A percentile compares a stretch with the other conserved stretches of the same genome.
Evolutionary conservation across 2,113 vertebrate genomes (phyloP).

Genomic region (Peromyscus californicus): DNA sequence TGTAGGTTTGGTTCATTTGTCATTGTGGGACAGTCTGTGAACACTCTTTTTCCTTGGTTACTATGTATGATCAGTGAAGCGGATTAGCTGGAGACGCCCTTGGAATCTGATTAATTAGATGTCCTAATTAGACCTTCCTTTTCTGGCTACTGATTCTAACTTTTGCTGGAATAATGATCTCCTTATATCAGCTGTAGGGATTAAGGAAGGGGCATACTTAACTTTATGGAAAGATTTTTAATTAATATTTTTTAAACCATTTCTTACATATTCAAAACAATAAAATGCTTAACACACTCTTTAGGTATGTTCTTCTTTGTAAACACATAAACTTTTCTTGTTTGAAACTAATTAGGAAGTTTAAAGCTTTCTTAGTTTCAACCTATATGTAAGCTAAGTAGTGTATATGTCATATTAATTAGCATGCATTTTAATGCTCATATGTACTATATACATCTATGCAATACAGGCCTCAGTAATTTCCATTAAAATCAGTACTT

Average conservation of each 20-base stretch:
- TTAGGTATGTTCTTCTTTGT: slow-evolving; percentile 7
- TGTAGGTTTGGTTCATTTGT: slow-evolving; percentile 71
- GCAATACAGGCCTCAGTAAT: background rate
- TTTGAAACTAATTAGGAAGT: slow-evolving; percentile 31
- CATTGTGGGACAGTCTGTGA: slow-evolving; percentile 62
- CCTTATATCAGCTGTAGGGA: background rate
- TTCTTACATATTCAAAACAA: slow-evolving; percentile 29
- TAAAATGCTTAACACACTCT: slow-evolving; percentile 44
- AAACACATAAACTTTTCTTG: background rate
- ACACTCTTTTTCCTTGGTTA: slow-evolving; percentile 36
- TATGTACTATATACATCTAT: background rate
- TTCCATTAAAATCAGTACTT: background rate
- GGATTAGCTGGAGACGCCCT: slow-evolving; percentile 30
- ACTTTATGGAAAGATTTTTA: slow-evolving; percentile 32
- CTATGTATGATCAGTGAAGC: slow-evolving; percentile 64
- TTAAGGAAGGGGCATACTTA: background rate
- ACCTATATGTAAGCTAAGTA: background rate
- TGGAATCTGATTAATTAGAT: slow-evolving; percentile 73
- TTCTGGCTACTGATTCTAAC: background rate
- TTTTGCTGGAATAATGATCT: slow-evolving; percentile 26
- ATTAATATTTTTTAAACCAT: background rate
- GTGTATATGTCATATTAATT: background rate
- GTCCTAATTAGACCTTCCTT: background rate
- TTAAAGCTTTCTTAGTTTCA: background rate
- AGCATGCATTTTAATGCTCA: background rate